Evolutionary conservation across 23 tunicate genomes (phyloP).

Genomic region (Botrylloides violaceus): DNA sequence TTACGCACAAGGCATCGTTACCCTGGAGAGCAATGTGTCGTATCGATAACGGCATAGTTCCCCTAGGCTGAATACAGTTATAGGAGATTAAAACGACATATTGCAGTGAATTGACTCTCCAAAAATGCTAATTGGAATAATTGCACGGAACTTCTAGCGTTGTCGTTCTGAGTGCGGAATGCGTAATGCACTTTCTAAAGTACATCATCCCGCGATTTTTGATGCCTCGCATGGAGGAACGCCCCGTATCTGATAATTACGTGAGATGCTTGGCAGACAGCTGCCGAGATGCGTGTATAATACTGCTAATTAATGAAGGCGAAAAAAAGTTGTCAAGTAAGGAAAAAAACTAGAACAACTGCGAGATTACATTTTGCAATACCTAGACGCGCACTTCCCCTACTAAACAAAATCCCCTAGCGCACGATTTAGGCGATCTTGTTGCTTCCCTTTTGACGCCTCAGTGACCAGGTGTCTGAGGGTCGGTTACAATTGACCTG

Average conservation of each 20-base stretch:
- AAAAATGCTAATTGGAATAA: not conserved
- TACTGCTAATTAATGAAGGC: not conserved
- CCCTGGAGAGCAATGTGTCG: too few species aligned
- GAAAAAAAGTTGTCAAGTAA: not conserved
- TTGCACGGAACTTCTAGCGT: conserved; percentile 11
- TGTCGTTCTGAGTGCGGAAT: not conserved
- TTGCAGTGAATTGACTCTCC: not conserved
- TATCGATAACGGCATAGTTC: not conserved
- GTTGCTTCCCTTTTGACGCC: not conserved
- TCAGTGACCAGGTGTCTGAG: conserved; percentile 2
- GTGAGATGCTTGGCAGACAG: not conserved
- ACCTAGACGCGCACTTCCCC: not conserved
- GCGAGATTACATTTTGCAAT: too few species aligned
- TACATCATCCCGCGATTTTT: not conserved
- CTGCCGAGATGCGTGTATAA: not conserved
- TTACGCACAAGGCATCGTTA: not conserved
- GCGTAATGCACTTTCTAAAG: conserved; percentile 16
- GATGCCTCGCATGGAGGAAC: not conserved
- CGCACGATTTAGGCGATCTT: not conserved
- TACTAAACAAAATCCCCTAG: not conserved
- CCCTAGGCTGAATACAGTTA: not conserved
- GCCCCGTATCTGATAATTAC: not conserved
- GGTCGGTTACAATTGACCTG: conserved; percentile 1
- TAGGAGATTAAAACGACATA: not conserved
- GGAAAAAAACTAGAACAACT: too few species aligned